A percentile compares a stretch with the other conserved stretches of the same genome.
These are phyloP conservation scores for Mamestra brassicae DNA, from an alignment of 2,888 invertebrate genomes.

Conservation along the genomic window DNA sequence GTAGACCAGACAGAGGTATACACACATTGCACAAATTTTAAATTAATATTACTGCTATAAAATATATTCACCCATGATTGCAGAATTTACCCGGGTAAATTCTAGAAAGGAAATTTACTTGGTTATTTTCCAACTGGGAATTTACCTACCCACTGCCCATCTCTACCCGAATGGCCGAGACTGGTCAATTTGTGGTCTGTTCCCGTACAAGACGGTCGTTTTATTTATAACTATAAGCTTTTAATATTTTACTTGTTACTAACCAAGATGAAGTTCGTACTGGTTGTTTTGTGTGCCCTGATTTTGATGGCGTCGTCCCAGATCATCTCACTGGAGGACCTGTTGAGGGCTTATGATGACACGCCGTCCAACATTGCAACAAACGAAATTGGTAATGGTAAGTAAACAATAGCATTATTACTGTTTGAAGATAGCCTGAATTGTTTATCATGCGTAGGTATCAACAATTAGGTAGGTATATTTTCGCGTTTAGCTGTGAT, in stretches of 20 bases:
- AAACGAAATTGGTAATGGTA: constrained; percentile 42
- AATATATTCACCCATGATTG: too few relatives aligned
- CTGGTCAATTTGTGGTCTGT: constrained; percentile 35
- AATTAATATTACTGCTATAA: too few relatives aligned
- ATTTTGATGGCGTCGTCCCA: constrained; percentile 34
- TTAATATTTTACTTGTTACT: background rate
- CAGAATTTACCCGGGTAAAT: too few relatives aligned
- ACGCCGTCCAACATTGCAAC: background rate
- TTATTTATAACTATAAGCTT: too few relatives aligned
- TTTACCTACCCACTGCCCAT: too few relatives aligned
- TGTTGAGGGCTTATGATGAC: constrained; percentile 32
- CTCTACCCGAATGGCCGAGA: too few relatives aligned
- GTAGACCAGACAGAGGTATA: too few relatives aligned
- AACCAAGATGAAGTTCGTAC: constrained; percentile 43
- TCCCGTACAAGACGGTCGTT: constrained; percentile 25
- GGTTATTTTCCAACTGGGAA: too few relatives aligned
- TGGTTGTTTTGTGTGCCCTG: constrained; percentile 41
- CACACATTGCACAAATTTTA: too few relatives aligned
- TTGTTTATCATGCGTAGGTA: background rate
- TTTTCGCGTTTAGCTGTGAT: background rate
- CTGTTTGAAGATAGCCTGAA: background rate
- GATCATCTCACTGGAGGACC: constrained; percentile 32
- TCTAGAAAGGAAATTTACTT: too few relatives aligned
- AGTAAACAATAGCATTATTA: background rate
- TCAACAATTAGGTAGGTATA: background rate